phyloP scores from a whole-genome alignment of 2,888 invertebrate genomes.

The Bombyx huttoni region DNA sequence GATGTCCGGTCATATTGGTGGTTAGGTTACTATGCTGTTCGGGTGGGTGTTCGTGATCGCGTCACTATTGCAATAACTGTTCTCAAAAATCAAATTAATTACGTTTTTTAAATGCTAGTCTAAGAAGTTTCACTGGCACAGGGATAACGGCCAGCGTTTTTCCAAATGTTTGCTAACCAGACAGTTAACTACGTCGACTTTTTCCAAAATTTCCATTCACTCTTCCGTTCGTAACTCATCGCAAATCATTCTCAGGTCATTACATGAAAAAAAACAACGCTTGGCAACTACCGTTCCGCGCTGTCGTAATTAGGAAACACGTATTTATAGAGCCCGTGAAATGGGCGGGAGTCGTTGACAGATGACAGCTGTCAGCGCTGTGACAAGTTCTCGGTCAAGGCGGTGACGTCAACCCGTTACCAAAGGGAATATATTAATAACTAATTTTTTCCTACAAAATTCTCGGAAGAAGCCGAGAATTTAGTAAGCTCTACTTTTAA shows the following conservation, averaged over 20 bases:
- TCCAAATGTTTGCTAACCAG: background rate
- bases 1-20: no score
- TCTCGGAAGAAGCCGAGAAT: no score
- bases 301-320: slow-evolving; percentile 1
- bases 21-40: no score
- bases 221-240: background rate
- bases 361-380: slow-evolving; percentile 5
- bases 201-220: background rate
- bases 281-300: slow-evolving; percentile 4
- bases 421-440: background rate
- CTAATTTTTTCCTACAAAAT: no score
- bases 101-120: no score
- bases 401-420: background rate
- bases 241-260: slow-evolving; percentile 1
- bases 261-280: slow-evolving; percentile 1
- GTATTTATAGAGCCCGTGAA: slow-evolving; percentile 1
- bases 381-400: slow-evolving; percentile 8
- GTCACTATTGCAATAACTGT: no score
- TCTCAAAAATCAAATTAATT: no score
- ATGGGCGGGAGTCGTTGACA: background rate
- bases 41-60: no score
- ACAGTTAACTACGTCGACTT: background rate
- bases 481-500: no score
- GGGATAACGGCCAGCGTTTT: no score
- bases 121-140: no score